Percentiles rank a stretch among this genome's conserved stretches.
These are phyloP conservation scores for Arizona elegans DNA, from an alignment of 2,113 vertebrate species.

Conservation along the genomic window DNA sequence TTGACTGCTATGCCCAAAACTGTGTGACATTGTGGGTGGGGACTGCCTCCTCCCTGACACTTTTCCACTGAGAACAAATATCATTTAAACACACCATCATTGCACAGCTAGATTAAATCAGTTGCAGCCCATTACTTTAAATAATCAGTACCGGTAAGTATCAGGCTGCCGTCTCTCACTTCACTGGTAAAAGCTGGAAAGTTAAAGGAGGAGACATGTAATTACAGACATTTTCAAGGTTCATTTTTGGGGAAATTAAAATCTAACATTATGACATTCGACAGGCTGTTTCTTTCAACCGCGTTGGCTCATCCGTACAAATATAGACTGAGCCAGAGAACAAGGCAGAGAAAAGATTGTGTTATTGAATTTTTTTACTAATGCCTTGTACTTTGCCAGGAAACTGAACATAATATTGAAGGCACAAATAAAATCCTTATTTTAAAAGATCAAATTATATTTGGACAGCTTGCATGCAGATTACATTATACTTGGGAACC, in stretches of 20 bases:
- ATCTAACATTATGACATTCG: conserved; percentile 28
- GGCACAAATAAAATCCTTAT: background rate
- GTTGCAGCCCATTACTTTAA: conserved; percentile 60
- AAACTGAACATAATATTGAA: conserved; percentile 1
- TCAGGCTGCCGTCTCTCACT: conserved; percentile 40
- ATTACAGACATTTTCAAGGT: conserved; percentile 40
- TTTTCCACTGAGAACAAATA: conserved; percentile 22
- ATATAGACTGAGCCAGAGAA: background rate
- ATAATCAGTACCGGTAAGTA: conserved; percentile 61
- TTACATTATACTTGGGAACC: background rate
- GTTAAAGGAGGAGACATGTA: conserved; percentile 35
- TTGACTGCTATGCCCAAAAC: background rate
- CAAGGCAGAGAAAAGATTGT: background rate
- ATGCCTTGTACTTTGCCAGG: accelerated
- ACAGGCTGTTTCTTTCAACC: conserved; percentile 35
- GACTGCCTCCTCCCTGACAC: background rate
- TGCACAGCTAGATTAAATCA: conserved; percentile 41
- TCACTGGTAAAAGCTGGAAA: conserved; percentile 32
- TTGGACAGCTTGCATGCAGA: background rate
- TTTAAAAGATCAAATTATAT: background rate
- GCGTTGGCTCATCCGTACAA: conserved; percentile 16
- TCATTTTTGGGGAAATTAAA: conserved; percentile 53
- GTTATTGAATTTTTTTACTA: conserved; percentile 4
- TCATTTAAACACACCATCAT: conserved; percentile 1
- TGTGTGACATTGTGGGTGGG: background rate